Evolutionary conservation across 2,113 vertebrate genomes (phyloP).

Genomic region (Isurus oxyrinchus): DNA sequence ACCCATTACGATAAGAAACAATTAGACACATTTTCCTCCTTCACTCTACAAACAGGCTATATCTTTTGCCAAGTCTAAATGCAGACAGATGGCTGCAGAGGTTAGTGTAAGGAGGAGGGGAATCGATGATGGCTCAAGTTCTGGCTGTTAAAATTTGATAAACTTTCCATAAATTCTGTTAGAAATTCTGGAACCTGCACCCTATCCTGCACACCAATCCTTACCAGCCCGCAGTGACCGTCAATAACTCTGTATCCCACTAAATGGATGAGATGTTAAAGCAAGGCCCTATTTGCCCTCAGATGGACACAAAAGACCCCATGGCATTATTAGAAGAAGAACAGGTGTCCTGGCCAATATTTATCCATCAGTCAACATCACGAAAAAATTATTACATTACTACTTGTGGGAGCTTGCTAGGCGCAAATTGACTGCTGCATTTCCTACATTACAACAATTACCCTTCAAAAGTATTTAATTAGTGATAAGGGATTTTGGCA

Average conservation of each 20-base stretch:
- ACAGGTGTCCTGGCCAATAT: neutral
- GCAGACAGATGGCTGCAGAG: neutral
- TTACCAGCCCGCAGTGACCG: neutral
- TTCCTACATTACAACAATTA: neutral
- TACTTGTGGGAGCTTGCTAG: neutral
- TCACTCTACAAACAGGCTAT: neutral
- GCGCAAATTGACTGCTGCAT: neutral
- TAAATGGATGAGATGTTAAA: neutral
- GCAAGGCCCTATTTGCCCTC: neutral
- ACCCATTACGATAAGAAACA: neutral
- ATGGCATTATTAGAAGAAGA: neutral
- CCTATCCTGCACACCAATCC: neutral
- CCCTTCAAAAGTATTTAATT: neutral
- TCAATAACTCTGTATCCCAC: neutral
- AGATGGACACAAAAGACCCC: neutral
- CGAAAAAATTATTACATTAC: neutral
- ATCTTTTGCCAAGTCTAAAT: neutral
- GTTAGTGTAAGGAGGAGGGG: neutral
- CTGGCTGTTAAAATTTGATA: neutral
- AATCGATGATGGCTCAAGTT: neutral
- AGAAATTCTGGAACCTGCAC: neutral
- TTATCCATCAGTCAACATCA: neutral
- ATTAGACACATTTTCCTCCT: neutral
- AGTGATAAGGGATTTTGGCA: neutral
- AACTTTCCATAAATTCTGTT: neutral